Conservation (phyloP, 2,888 invertebrate species). For the Marasmarcha lunaedactyla region DNA sequence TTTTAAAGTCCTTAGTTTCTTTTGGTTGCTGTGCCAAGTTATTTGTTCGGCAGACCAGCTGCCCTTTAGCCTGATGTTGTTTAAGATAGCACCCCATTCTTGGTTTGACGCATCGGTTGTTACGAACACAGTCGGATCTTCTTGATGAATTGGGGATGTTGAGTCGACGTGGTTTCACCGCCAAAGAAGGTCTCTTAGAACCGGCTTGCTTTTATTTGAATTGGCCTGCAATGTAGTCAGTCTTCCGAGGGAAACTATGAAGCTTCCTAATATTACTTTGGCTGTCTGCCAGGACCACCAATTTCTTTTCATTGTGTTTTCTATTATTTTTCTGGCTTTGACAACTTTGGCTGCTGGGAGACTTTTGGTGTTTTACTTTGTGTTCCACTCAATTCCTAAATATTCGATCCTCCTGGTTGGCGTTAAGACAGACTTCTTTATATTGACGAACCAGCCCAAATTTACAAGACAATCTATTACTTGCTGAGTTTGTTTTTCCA, state of each 20-base stretch:
- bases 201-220: too few relatives aligned
- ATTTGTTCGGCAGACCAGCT: constrained; percentile 6
- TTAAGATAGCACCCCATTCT: constrained; percentile 7
- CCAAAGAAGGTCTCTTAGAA: too few relatives aligned
- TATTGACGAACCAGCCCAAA: not conserved
- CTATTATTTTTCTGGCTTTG: not conserved
- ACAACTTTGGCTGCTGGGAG: not conserved
- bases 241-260: too few relatives aligned
- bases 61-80: constrained; percentile 3
- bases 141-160: constrained; percentile 4
- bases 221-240: too few relatives aligned
- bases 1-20: constrained; percentile 6
- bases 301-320: too few relatives aligned
- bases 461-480: not conserved
- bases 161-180: too few relatives aligned
- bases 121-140: constrained; percentile 6
- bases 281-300: too few relatives aligned
- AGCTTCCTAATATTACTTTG: too few relatives aligned
- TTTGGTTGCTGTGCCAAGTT: constrained; percentile 11
- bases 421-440: not conserved
- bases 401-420: not conserved
- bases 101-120: constrained; percentile 12
- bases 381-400: not conserved
- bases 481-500: not conserved
- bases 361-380: not conserved